Base-by-base conservation (phyloP, 2,797 vertebrate genomes). In the Melopsittacus undulatus region DNA sequence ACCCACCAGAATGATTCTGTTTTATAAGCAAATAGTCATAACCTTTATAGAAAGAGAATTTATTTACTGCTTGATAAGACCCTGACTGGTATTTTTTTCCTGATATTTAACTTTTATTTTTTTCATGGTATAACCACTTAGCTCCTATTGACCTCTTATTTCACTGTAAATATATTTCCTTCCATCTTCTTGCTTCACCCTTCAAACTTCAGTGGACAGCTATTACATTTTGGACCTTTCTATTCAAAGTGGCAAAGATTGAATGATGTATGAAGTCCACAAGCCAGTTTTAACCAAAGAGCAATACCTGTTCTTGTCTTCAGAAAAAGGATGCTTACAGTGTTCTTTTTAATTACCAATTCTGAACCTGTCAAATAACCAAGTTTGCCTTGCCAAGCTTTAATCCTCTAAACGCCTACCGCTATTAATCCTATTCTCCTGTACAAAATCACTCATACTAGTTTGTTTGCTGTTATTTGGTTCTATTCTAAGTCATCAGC, bases 261-360 rank as follows among this genome's bases (percentile, higher is more conserved):
- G 75, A 89, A 30, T 42, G 62, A 92, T 32, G 29, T 45, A 49
- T 29, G 18, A 63, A 91, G 63, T 40, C 68, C 74, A n/a, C 34
- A 40, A 79, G 20, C 23, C 5, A 8, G 23, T 36, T 95, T 94
- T 87, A 93, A 95, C 89, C 72, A 80, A 89, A 83, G 4, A 84
- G 54, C 51, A 89, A 36, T 54, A 63, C 54, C 61, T 54, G 59
- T 59, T 83, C 73, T 52, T 61, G n/a, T 75, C 87, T 78, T 75
- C 54, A 84, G 78, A 81, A 89, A 83, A 18, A 42, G 27, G 62
- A 92, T 42, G 36, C 66, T 87, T 49, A 54, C 32, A 56, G 57
- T 82, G 79, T 82, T 84, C 79, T 64, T 89, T 87, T 88, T 91
- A 93, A 94, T 85, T 89, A 82, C 49, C 27, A 85, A 43, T 91